Percentiles rank a stretch among this genome's conserved stretches.
These are phyloP conservation scores for Rhadina sibilatrix DNA, from an alignment of 2,113 vertebrate species.

Conservation along the genomic window DNA sequence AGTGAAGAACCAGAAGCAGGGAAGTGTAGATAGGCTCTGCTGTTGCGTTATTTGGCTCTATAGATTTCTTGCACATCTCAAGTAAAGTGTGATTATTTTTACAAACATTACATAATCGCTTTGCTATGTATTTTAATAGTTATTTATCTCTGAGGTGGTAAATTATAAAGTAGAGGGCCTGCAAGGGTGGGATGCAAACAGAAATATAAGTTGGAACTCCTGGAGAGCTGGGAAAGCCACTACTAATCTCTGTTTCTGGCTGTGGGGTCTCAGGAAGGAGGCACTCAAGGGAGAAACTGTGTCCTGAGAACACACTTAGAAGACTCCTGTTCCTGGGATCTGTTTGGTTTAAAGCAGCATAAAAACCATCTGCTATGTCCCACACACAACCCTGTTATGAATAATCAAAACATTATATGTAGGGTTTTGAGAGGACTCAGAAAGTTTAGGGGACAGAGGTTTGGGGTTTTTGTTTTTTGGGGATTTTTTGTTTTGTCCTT, in stretches of 20 bases:
- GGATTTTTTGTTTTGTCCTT: background rate
- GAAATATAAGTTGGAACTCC: background rate
- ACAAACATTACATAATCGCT: fast-evolving
- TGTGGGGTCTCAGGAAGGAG: background rate
- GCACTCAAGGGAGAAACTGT: background rate
- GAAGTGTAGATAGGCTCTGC: background rate
- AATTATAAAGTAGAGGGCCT: background rate
- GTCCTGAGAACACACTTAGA: background rate
- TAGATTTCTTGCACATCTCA: background rate
- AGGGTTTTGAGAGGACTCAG: background rate
- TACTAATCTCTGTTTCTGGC: background rate
- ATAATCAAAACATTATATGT: background rate
- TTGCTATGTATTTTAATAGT: background rate
- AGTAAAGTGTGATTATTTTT: background rate
- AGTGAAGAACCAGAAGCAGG: background rate
- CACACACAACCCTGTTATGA: background rate
- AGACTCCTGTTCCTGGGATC: background rate
- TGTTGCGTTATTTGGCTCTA: background rate
- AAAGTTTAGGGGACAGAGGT: background rate
- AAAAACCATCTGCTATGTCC: background rate
- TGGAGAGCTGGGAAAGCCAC: background rate
- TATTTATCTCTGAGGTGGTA: background rate
- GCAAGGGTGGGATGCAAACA: background rate
- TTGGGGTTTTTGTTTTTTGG: background rate
- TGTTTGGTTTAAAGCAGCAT: background rate